Base-by-base conservation (phyloP, 2,797 vertebrate genomes). In the Onychomys leucogaster region DNA sequence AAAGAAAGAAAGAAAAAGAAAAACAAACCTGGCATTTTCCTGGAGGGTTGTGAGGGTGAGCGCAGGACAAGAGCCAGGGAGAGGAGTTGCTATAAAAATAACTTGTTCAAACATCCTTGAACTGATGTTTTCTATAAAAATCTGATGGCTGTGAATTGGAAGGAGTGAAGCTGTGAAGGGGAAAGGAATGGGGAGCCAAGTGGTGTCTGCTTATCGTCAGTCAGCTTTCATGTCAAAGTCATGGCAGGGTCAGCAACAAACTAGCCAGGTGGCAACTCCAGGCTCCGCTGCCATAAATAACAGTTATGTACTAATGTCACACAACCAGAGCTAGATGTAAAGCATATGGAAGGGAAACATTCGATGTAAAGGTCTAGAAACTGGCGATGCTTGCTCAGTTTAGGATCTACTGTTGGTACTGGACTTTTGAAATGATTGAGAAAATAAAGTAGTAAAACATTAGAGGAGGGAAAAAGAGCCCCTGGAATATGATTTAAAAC, bases 211-310 rank as follows among this genome's bases (percentile, higher is more conserved):
- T 97, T 98, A 96, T 96, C 37, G 73, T 98, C 98, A 98, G 90
- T 95, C 69, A 94, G 98, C 97, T 98, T 98, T 98, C 97, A 96
- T 90, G 98, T 96, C 90, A 94, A 97, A 98, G 98, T 98, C 96
- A 96, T 92, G 96, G 97, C 98, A 97, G 96, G 98, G 97, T 98
- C 98, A 98, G 96, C 92, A 95, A 94, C 96, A 97, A 94, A 97
- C 97, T 94, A 97, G 96, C 96, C 98, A 98, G 97, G 98, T 98
- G 98, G 98, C 95, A 98, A 97, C 96, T 97, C 94, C 92, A 97
- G 98, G 96, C 97, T 90, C 82, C 0, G 91, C 97, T 97, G 97
- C 97, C 98, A 98, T 98, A 98, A 98, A 98, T 98, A 98, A 98
- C 94, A 97, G 97, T 98, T 98, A 98, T 95, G 97, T 94, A 96